phyloP scores from a whole-genome alignment of 2,797 vertebrate genomes.

The Fundulus diaphanus region DNA sequence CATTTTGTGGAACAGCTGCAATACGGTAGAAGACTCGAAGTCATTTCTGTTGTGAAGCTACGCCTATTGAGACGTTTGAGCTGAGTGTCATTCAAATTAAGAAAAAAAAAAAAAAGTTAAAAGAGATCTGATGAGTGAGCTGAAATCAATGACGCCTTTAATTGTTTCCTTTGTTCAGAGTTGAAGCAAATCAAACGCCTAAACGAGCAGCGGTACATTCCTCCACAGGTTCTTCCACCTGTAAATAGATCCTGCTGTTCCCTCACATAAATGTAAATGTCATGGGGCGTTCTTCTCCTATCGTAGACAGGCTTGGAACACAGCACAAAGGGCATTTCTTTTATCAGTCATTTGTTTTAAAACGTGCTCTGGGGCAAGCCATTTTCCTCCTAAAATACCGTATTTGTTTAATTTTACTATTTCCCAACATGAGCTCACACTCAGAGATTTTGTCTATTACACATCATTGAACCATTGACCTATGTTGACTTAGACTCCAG shows the following conservation, averaged over 20 bases:
- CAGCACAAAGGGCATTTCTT: background rate
- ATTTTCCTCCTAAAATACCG: background rate
- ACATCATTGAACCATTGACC: background rate
- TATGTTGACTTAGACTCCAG: background rate
- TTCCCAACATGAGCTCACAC: background rate
- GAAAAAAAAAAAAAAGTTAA: background rate
- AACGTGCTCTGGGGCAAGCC: background rate
- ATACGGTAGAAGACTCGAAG: background rate
- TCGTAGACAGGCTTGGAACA: background rate
- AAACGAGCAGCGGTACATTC: slow-evolving; percentile 29
- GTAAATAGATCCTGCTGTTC: slow-evolving; percentile 7
- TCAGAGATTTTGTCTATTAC: background rate
- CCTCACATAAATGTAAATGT: background rate
- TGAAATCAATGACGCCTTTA: background rate
- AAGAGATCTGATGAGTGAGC: background rate
- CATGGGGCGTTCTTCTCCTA: background rate
- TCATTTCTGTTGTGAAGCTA: background rate
- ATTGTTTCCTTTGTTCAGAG: background rate
- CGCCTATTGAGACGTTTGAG: background rate
- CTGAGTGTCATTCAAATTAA: background rate
- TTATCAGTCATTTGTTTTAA: background rate
- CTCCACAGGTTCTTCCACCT: background rate
- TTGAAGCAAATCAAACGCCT: background rate
- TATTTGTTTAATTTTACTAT: background rate
- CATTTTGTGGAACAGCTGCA: background rate